A percentile compares a stretch with the other conserved stretches of the same genome.
These are phyloP conservation scores for Heterodera filipjevi DNA, from an alignment of 2,888 invertebrate genomes.

Conservation along the genomic window DNA sequence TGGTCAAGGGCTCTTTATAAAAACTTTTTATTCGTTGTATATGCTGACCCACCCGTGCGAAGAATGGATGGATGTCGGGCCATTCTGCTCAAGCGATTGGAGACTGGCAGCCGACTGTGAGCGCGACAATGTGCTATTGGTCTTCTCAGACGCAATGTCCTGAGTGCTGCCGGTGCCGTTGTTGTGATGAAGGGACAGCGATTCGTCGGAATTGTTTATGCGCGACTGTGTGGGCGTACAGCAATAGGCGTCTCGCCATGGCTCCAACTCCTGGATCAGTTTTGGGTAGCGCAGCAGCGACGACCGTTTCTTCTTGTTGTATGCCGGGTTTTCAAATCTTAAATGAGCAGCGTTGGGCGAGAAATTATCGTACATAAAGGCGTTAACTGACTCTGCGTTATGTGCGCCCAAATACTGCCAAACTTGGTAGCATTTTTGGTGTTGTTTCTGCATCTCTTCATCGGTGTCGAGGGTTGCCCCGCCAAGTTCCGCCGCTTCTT, in stretches of 20 bases:
- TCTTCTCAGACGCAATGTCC: conserved; percentile 34
- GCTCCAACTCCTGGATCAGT: conserved; percentile 35
- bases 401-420: conserved; percentile 47
- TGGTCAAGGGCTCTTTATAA: background rate
- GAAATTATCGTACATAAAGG: conserved; percentile 28
- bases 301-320: conserved; percentile 22
- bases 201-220: conserved; percentile 42
- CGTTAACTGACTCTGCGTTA: conserved; percentile 29
- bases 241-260: conserved; percentile 48
- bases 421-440: conserved; percentile 35
- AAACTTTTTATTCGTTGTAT: background rate
- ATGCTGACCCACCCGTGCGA: conserved; percentile 26
- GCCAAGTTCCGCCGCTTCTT: conserved; percentile 33
- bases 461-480: conserved; percentile 17
- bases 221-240: conserved; percentile 42
- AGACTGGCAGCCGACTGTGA: conserved; percentile 47
- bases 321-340: conserved; percentile 21
- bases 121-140: conserved; percentile 37
- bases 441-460: background rate
- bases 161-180: conserved; percentile 26
- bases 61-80: conserved; percentile 13
- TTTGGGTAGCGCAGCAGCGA: conserved; percentile 34
- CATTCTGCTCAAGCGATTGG: conserved; percentile 42
- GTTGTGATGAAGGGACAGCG: conserved; percentile 17
- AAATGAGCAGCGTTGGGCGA: too few relatives aligned